Conservation (phyloP, 2,113 vertebrate genomes). For the Ptilonorhynchus violaceus region DNA sequence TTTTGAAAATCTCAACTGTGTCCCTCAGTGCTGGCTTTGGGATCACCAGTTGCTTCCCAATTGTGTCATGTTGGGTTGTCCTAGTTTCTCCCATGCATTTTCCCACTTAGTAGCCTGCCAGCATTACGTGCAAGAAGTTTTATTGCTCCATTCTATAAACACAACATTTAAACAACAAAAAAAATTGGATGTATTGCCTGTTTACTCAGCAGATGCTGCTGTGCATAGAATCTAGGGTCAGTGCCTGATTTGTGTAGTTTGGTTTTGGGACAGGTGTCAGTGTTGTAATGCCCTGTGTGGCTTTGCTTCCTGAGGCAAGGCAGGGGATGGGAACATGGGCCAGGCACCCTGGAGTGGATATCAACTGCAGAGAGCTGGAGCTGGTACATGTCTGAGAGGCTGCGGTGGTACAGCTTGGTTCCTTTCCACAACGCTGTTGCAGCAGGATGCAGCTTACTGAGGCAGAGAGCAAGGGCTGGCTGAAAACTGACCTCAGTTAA, state of each 20-base stretch:
- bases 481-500: neutral
- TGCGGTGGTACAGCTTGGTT: neutral
- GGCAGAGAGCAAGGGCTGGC: neutral
- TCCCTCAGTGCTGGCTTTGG: neutral
- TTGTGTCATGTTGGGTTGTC: rapidly evolving
- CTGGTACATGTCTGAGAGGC: neutral
- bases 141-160: neutral
- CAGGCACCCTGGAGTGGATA: neutral
- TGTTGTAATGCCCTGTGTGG: too few species aligned
- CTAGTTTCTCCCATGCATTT: neutral
- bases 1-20: neutral
- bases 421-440: rapidly evolving
- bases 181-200: rapidly evolving
- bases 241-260: rapidly evolving
- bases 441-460: neutral
- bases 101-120: neutral
- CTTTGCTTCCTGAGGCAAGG: neutral
- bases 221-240: rapidly evolving
- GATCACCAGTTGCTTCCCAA: neutral
- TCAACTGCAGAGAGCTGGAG: neutral
- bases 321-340: rapidly evolving
- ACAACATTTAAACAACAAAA: neutral
- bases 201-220: neutral
- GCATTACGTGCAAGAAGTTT: neutral
- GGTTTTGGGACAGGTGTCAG: neutral